Percentiles rank a stretch among this genome's conserved stretches.
Conservation (phyloP, 2,113 vertebrate genomes). For the Chelonoidis abingdonii region DNA sequence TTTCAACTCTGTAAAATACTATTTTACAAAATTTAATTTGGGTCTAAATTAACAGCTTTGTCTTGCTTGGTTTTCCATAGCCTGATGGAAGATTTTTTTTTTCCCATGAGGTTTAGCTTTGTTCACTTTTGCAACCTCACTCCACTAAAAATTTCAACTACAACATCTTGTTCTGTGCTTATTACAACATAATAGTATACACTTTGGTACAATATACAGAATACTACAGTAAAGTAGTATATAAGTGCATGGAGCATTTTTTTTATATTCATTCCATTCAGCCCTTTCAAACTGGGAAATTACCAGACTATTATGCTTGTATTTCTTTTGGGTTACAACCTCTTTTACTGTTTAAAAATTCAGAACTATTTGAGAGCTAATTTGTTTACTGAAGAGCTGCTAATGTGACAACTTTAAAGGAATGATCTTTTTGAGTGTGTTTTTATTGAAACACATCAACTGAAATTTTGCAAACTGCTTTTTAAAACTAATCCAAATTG, state of each 20-base stretch:
- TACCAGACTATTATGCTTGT: background rate
- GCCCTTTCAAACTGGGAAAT: conserved; percentile 30
- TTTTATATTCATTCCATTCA: background rate
- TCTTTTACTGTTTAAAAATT: background rate
- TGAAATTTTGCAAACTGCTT: background rate
- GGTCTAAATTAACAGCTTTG: background rate
- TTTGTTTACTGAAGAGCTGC: conserved; percentile 26
- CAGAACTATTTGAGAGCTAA: background rate
- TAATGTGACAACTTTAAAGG: background rate
- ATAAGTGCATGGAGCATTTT: background rate
- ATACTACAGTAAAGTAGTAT: background rate
- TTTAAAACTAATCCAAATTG: background rate
- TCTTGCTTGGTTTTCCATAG: background rate
- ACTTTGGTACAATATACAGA: background rate
- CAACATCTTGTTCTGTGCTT: background rate
- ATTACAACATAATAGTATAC: background rate
- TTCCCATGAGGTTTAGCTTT: background rate
- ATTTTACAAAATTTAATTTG: background rate
- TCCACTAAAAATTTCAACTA: background rate
- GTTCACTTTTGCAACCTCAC: background rate
- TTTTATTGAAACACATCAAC: background rate
- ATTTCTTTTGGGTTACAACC: background rate
- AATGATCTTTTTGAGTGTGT: rapidly evolving
- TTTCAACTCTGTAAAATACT: background rate
- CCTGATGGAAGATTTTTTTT: background rate